A percentile compares a stretch with the other conserved stretches of the same genome.
Conservation (phyloP, 1,140 invertebrate genomes). For the Idris sp. region DNA sequence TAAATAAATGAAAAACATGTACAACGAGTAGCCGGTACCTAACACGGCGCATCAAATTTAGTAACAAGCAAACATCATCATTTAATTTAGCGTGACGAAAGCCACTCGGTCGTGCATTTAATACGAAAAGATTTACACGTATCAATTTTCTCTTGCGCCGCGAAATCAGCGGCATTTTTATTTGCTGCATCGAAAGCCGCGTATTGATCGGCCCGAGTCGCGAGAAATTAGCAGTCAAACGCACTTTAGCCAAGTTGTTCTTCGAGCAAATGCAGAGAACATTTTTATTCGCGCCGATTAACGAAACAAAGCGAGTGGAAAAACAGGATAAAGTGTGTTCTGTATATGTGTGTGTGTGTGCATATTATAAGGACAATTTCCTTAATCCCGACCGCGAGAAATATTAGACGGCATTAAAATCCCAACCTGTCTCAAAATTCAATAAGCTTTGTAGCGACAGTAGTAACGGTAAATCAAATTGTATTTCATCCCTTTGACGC, state of each 20-base stretch:
- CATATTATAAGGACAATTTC: too few relatives aligned
- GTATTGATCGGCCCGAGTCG: slow-evolving; percentile 49
- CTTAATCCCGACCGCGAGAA: slow-evolving; percentile 56
- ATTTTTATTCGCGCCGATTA: too few relatives aligned
- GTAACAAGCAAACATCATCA: slow-evolving; percentile 15
- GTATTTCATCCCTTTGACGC: slow-evolving; percentile 76
- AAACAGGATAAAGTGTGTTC: too few relatives aligned
- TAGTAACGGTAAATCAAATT: slow-evolving; percentile 76
- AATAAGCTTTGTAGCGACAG: slow-evolving; percentile 65
- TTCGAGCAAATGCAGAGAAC: too few relatives aligned
- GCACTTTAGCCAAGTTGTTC: slow-evolving; percentile 51
- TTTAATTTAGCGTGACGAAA: slow-evolving; percentile 27
- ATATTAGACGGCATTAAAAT: slow-evolving; percentile 70
- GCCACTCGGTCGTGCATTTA: slow-evolving; percentile 29
- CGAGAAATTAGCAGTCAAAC: slow-evolving; percentile 54
- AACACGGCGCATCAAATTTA: slow-evolving; percentile 16
- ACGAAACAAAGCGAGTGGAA: too few relatives aligned
- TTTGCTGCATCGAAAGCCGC: slow-evolving; percentile 21
- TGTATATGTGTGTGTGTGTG: too few relatives aligned
- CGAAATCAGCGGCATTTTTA: slow-evolving; percentile 39
- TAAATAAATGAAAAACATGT: too few relatives aligned
- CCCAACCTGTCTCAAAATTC: slow-evolving; percentile 70
- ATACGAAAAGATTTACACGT: slow-evolving; percentile 48
- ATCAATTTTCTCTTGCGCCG: slow-evolving; percentile 26
- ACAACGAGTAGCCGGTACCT: too few relatives aligned